These are phyloP conservation scores for Apistogramma diplotaenia DNA, from an alignment of 2,113 vertebrate species.

Conservation along the genomic window DNA sequence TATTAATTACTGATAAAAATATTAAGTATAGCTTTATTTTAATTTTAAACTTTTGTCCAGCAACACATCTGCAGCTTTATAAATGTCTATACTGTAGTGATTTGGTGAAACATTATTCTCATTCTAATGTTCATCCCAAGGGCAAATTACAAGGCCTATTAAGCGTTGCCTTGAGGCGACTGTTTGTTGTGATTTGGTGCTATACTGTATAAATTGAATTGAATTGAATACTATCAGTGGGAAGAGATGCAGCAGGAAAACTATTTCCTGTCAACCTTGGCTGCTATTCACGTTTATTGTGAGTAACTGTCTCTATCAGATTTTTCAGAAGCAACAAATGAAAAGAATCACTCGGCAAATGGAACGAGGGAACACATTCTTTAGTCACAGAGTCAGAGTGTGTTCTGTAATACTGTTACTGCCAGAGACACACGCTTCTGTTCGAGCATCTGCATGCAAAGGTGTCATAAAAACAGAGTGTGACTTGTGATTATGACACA, in stretches of 20 bases:
- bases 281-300: neutral
- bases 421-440: neutral
- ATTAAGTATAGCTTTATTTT: neutral
- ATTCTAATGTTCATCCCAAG: neutral
- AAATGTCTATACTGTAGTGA: neutral
- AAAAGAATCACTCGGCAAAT: neutral
- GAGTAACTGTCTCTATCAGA: neutral
- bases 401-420: neutral
- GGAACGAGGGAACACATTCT: neutral
- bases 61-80: neutral
- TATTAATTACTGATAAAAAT: neutral
- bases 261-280: neutral
- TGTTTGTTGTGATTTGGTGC: too few species aligned
- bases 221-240: neutral
- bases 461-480: neutral
- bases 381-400: neutral
- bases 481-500: neutral
- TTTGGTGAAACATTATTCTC: neutral
- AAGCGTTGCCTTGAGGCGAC: too few species aligned
- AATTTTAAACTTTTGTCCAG: neutral
- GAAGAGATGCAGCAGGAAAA: neutral
- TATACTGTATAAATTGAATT: too few species aligned
- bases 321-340: neutral
- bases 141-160: neutral
- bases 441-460: neutral